A percentile compares a stretch with the other conserved stretches of the same genome.
Conservation (phyloP, 2,113 vertebrate genomes). For the Fregetta grallaria region DNA sequence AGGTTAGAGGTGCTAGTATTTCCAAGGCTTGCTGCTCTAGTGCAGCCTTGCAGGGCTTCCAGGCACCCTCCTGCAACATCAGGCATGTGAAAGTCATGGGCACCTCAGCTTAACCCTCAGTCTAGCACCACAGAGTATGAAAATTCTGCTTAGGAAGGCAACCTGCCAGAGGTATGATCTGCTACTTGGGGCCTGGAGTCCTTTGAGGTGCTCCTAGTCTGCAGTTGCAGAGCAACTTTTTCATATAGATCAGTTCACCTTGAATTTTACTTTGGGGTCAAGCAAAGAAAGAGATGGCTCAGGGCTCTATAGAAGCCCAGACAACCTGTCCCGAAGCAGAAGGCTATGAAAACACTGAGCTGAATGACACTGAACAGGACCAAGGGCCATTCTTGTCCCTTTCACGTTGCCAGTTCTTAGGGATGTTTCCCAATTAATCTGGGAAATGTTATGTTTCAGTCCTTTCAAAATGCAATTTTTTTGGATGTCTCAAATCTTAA, state of each 20-base stretch:
- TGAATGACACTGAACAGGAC: not conserved
- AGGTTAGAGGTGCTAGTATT: not conserved
- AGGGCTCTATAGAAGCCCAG: not conserved
- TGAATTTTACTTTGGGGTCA: not conserved
- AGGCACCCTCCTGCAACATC: not conserved
- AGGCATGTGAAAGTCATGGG: not conserved
- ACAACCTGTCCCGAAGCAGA: not conserved
- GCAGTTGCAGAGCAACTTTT: not conserved
- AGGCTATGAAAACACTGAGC: not conserved
- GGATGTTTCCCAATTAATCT: not conserved
- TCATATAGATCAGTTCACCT: not conserved
- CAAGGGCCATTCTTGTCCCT: not conserved
- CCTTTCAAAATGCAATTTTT: not conserved
- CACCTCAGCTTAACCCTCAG: not conserved
- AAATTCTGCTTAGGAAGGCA: not conserved
- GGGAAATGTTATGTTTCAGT: not conserved
- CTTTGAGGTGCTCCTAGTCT: not conserved
- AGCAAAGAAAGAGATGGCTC: not conserved
- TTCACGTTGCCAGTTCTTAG: not conserved
- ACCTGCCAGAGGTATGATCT: rapidly evolving
- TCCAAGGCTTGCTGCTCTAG: not conserved
- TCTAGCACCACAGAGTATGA: not conserved
- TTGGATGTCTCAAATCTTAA: not conserved
- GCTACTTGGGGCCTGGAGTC: not conserved
- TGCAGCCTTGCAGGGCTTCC: not conserved